Conservation (phyloP, 1,140 invertebrate species). For the Drosophila mauritiana region DNA sequence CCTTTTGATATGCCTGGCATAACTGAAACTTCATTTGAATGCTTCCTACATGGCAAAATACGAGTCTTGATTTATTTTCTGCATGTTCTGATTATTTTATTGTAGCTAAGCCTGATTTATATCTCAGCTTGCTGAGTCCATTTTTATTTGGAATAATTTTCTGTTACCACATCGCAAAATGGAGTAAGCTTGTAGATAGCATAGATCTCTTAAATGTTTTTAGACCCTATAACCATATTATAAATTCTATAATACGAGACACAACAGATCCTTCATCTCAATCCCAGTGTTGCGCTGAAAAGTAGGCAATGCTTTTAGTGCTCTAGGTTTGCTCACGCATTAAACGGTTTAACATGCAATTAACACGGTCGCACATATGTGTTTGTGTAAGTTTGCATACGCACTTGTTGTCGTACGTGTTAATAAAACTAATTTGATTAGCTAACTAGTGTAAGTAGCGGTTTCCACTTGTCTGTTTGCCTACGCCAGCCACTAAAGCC, state of each 20-base stretch:
- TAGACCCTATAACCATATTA: too few species aligned
- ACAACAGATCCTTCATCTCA: too few species aligned
- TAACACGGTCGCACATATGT: constrained; percentile 59
- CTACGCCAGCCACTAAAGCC: constrained; percentile 43
- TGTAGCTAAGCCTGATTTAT: not conserved
- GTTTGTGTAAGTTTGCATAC: constrained; percentile 34
- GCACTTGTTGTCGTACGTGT: constrained; percentile 72
- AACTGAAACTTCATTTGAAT: constrained; percentile 20
- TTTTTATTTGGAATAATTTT: not conserved
- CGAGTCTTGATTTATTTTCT: constrained; percentile 11
- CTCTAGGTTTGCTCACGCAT: constrained; percentile 30
- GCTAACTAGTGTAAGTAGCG: constrained; percentile 76
- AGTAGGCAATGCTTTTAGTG: constrained; percentile 50
- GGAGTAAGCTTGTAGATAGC: too few species aligned
- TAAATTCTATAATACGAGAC: too few species aligned
- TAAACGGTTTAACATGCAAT: constrained; percentile 75
- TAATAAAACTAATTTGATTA: constrained; percentile 84
- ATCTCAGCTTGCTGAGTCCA: not conserved
- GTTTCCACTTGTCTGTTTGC: constrained; percentile 77
- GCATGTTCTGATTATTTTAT: constrained; percentile 1
- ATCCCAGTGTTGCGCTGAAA: not conserved
- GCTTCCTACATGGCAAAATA: not conserved
- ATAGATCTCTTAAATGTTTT: too few species aligned
- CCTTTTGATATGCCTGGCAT: constrained; percentile 23
- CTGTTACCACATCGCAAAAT: too few species aligned